Evolutionary conservation across 2,888 invertebrate species (phyloP), one percentile per base, ranked within the genome.

Genomic region (Brachylomia viminalis): DNA sequence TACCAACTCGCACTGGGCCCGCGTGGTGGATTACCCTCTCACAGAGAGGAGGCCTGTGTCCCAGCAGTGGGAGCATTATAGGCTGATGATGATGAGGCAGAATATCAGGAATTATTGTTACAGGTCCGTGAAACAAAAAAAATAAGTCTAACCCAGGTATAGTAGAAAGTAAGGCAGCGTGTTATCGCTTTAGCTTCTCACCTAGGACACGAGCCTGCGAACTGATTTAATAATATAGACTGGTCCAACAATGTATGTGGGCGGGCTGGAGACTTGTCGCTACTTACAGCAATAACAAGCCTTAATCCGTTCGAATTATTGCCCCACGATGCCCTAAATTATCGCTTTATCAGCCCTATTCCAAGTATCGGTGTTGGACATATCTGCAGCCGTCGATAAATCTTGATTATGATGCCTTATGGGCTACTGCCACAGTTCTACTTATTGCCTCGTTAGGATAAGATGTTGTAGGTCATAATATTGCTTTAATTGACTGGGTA

Each of bases 251-350:
- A 80, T 81, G 75, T 47, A 13, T 30, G 87, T 86, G 79, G 86
- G 86, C 74, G 86, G 78, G 67, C 72, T 45, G 77, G 66, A 62
- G 75, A 77, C 75, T 80, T 74, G 81, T 73, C 69, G 74, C 73
- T 77, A 80, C 82, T 86, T 81, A 79, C 72, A 49, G 64, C 78
- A 75, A 70, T 87, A 77, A 80, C 83, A 87, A 85, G 86, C 67
- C 75, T 80, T 86, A 87, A 83, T 83, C 82, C 83, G 69, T 30
- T 83, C 82, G 65, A 83, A 82, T 85, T 83, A 83, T 83, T 82
- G 85, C 69, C 52, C 61, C 58, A 58, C 78, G 69, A 74, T 69
- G 62, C 78, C 78, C 78, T 83, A 83, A 83, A 85, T 83, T 83
- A 83, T 82, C 67, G 82, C 85, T 83, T 85, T 82, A 83, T 85